phyloP scores from a whole-genome alignment of 2,888 invertebrate genomes.

The Mesorhabditis belari region DNA sequence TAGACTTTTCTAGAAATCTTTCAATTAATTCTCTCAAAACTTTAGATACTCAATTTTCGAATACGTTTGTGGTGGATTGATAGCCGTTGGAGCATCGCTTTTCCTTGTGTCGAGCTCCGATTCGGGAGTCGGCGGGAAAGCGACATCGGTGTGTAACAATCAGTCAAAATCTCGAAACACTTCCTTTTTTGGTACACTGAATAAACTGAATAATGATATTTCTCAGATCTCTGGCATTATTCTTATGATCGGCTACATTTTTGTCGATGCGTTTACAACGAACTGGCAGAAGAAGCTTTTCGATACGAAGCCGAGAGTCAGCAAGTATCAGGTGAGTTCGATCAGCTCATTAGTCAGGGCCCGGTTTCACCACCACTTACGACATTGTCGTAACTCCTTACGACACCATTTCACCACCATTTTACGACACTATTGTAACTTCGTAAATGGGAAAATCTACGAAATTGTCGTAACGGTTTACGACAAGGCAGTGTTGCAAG shows the following conservation, averaged over 20 bases:
- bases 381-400: too few species aligned
- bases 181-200: too few species aligned
- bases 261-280: slow-evolving; percentile 92
- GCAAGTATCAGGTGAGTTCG: slow-evolving; percentile 33
- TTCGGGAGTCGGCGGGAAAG: slow-evolving; percentile 1
- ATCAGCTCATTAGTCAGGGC: neutral
- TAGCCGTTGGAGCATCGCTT: slow-evolving; percentile 84
- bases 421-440: too few species aligned
- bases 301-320: slow-evolving; percentile 47
- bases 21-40: neutral
- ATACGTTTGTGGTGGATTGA: slow-evolving; percentile 78
- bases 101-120: slow-evolving; percentile 67
- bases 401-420: neutral
- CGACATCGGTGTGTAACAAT: neutral
- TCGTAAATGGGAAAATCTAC: too few species aligned
- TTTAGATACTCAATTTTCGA: slow-evolving; percentile 65
- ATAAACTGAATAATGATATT: neutral
- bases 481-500: too few species aligned
- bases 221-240: slow-evolving; percentile 65
- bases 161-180: too few species aligned
- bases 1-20: neutral
- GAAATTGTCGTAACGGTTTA: too few species aligned
- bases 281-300: slow-evolving; percentile 95
- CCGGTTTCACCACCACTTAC: too few species aligned
- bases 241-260: slow-evolving; percentile 80